Evolutionary conservation across 64 coral and sea anemone genomes (phyloP).

Genomic region (Orbicella faveolata): DNA sequence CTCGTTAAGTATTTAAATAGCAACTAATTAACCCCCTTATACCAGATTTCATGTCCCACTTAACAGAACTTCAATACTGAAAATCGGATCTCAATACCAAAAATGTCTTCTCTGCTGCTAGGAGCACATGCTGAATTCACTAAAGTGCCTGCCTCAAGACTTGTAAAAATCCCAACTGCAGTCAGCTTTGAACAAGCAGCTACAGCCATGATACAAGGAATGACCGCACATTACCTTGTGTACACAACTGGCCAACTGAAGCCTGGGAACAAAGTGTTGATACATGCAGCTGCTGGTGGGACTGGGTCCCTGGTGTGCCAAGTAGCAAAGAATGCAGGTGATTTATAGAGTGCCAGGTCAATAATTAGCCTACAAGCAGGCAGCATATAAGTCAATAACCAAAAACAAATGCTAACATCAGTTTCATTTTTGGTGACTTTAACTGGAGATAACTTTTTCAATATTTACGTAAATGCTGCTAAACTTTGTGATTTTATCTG

Average conservation of each 20-base stretch:
- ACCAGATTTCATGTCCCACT: too few relatives aligned
- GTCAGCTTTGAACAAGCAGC: conserved; percentile 56
- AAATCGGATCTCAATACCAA: too few relatives aligned
- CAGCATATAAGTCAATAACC: too few relatives aligned
- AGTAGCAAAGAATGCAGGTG: conserved; percentile 71
- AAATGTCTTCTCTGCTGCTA: background rate
- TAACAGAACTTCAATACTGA: too few relatives aligned
- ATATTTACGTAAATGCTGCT: too few relatives aligned
- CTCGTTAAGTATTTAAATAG: too few relatives aligned
- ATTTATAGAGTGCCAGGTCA: background rate
- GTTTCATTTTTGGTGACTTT: too few relatives aligned
- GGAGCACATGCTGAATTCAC: conserved; percentile 64
- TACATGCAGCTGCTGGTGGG: conserved; percentile 72
- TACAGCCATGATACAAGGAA: conserved; percentile 65
- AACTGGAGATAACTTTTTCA: too few relatives aligned
- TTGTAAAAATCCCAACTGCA: conserved; percentile 36
- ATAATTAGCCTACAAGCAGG: too few relatives aligned
- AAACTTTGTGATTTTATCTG: too few relatives aligned
- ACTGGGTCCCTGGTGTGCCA: conserved; percentile 64
- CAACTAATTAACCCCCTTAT: too few relatives aligned
- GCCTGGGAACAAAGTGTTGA: conserved; percentile 47
- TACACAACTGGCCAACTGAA: conserved; percentile 46
- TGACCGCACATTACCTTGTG: conserved; percentile 75
- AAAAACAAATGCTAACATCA: too few relatives aligned
- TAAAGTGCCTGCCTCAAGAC: conserved; percentile 49